phyloP scores from a whole-genome alignment of 2,888 invertebrate species.

The Sphecodes monilicornis region DNA sequence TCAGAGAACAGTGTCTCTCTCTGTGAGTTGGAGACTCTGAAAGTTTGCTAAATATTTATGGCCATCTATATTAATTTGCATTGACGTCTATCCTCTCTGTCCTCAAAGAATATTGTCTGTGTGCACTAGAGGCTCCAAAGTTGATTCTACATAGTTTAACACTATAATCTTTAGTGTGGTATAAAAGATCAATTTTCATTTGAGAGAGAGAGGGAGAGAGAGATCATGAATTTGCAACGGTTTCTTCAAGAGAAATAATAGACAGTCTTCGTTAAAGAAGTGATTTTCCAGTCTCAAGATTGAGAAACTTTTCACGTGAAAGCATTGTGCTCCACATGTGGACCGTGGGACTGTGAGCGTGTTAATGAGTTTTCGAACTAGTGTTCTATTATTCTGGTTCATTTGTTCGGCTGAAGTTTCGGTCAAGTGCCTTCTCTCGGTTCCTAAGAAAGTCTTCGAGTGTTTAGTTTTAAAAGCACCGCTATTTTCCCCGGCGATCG shows the following conservation, averaged over 20 bases:
- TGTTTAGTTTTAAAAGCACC: not conserved
- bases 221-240: not conserved
- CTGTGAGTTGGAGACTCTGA: no score
- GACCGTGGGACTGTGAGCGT: not conserved
- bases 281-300: not conserved
- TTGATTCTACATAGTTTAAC: not conserved
- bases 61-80: not conserved
- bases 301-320: not conserved
- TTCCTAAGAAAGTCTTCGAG: not conserved
- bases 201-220: no score
- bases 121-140: not conserved
- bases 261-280: not conserved
- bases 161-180: not conserved
- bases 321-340: not conserved
- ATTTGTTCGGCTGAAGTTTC: not conserved
- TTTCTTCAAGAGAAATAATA: not conserved
- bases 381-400: constrained; percentile 1
- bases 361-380: not conserved
- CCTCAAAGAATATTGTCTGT: not conserved
- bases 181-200: not conserved
- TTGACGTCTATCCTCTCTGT: no score
- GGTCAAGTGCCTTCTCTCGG: not conserved
- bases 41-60: no score
- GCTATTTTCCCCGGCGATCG: not conserved
- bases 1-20: no score